phyloP scores from a whole-genome alignment of 2,797 vertebrate genomes.

The Micrastur ruficollis region DNA sequence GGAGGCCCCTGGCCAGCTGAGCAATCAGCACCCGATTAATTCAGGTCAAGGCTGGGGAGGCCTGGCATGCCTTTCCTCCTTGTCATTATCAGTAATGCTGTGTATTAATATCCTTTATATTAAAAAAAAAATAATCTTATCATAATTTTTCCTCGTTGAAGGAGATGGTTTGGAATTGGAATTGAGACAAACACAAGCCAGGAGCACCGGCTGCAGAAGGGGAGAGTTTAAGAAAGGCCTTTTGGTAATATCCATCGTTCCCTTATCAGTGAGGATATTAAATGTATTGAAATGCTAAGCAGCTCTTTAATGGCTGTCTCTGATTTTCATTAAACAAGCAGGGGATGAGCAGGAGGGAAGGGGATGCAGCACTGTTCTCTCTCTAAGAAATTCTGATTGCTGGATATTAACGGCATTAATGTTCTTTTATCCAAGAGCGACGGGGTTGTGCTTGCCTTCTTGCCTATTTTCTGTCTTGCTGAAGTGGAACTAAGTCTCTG shows the following conservation, averaged over 20 bases:
- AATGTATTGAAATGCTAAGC: conserved; percentile 69
- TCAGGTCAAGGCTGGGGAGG: neutral
- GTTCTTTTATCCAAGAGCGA: neutral
- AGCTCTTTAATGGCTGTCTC: conserved; percentile 61
- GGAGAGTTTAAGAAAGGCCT: conserved; percentile 41
- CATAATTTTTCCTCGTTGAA: conserved; percentile 46
- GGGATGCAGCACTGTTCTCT: conserved; percentile 5
- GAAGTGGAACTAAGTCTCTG: conserved; percentile 6
- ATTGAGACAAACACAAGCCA: conserved; percentile 52
- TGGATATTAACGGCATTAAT: conserved; percentile 40
- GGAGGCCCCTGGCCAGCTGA: neutral
- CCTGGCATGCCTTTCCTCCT: neutral
- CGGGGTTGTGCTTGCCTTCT: neutral
- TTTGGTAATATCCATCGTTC: conserved; percentile 47
- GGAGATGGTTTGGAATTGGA: conserved; percentile 32
- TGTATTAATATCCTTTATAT: conserved; percentile 31
- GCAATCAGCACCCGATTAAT: neutral
- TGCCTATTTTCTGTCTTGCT: conserved; percentile 18
- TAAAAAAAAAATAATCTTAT: conserved; percentile 49
- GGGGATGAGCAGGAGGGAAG: conserved; percentile 41
- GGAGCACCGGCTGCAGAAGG: conserved; percentile 9
- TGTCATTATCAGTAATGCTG: conserved; percentile 32
- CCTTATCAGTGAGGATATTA: conserved; percentile 66
- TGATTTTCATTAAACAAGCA: conserved; percentile 63
- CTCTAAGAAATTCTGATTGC: conserved; percentile 45